Evolutionary conservation across 2,888 invertebrate species (phyloP).

Genomic region (Unio pictorum): DNA sequence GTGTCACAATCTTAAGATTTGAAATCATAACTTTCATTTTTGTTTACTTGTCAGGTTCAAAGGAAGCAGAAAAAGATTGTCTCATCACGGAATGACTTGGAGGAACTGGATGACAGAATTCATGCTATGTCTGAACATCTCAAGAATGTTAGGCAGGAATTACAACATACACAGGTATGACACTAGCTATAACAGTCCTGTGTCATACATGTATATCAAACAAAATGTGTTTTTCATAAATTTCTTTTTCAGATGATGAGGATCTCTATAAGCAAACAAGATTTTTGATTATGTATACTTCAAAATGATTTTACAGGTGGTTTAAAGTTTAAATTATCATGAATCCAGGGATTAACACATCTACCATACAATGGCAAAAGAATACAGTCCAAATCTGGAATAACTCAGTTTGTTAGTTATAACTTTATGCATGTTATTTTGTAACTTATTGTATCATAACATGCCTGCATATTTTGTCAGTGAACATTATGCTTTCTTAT

Average conservation of each 20-base stretch:
- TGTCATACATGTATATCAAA: neutral
- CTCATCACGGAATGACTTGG: conserved; percentile 55
- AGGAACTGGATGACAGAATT: conserved; percentile 66
- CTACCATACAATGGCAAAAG: no score
- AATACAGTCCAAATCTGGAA: no score
- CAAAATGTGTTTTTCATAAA: neutral
- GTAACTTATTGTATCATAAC: no score
- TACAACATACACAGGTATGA: conserved; percentile 68
- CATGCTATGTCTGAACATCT: conserved; percentile 68
- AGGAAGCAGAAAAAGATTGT: conserved; percentile 60
- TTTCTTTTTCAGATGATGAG: no score
- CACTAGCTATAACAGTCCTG: neutral
- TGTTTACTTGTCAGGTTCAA: conserved; percentile 51
- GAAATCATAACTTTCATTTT: neutral
- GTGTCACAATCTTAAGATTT: neutral
- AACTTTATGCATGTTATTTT: no score
- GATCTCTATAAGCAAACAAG: no score
- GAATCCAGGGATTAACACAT: no score
- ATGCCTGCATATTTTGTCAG: no score
- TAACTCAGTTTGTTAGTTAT: no score
- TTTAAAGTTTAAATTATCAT: no score
- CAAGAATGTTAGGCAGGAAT: conserved; percentile 70
- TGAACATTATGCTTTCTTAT: no score
- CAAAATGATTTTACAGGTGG: no score
- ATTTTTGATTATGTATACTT: neutral